phyloP scores from a whole-genome alignment of 2,113 vertebrate species.

The Benitochromis conjunctus region DNA sequence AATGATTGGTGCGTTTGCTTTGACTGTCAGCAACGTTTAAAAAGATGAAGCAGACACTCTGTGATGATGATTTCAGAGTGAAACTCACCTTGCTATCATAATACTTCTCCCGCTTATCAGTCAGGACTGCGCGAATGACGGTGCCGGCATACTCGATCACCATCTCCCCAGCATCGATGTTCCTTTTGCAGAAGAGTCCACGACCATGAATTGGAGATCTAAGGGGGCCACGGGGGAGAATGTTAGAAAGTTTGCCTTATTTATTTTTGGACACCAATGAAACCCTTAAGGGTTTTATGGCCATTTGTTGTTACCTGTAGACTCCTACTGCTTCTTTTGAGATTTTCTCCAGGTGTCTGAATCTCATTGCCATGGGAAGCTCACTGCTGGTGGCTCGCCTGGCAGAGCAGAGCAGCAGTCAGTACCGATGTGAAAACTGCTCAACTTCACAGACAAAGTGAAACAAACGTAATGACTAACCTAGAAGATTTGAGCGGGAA shows the following conservation, averaged over 20 bases:
- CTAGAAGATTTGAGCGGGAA: conserved; percentile 87
- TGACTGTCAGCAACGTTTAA: not conserved
- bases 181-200: conserved; percentile 89
- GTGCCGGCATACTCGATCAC: conserved; percentile 90
- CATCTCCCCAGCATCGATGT: conserved; percentile 91
- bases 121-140: conserved; percentile 86
- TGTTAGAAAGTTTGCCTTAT: not conserved
- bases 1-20: not conserved
- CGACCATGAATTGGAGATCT: conserved; percentile 88
- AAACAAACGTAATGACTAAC: conserved; percentile 42
- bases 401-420: not conserved
- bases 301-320: conserved; percentile 75
- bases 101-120: conserved; percentile 89
- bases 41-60: not conserved
- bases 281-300: not conserved
- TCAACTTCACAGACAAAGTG: not conserved
- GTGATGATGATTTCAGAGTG: not conserved
- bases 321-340: conserved; percentile 93
- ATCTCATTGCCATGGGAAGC: conserved; percentile 92
- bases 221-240: not conserved
- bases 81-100: conserved; percentile 85
- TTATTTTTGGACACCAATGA: not conserved
- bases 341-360: conserved; percentile 86
- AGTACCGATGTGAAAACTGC: not conserved
- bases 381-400: conserved; percentile 88